A percentile compares a stretch with the other conserved stretches of the same genome.
Evolutionary conservation across 2,888 invertebrate species (phyloP).

Genomic region (Polydrusus pterygomalis): DNA sequence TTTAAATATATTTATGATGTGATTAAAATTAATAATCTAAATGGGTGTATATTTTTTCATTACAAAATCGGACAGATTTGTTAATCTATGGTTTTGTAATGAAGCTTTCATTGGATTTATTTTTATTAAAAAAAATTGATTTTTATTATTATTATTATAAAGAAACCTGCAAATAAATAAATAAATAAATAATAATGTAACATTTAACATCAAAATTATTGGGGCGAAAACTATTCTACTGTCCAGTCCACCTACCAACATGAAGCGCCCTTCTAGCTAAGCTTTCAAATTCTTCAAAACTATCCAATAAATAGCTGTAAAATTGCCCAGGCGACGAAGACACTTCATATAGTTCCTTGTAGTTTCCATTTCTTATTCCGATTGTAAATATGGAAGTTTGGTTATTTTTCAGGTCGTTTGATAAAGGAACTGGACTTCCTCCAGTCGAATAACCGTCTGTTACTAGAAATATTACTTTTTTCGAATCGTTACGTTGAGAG

Average conservation of each 20-base stretch:
- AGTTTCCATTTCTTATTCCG: conserved; percentile 80
- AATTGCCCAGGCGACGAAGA: conserved; percentile 78
- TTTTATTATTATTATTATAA: no score
- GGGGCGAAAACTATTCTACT: no score
- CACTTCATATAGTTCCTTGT: conserved; percentile 77
- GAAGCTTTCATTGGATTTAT: no score
- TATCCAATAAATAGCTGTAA: conserved; percentile 79
- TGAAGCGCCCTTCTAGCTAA: conserved; percentile 80
- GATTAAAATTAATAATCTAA: no score
- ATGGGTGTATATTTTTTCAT: no score
- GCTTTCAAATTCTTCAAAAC: conserved; percentile 81
- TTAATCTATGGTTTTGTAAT: no score
- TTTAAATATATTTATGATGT: no score
- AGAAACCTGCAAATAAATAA: no score
- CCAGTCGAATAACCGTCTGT: conserved; percentile 84
- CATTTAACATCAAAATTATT: no score
- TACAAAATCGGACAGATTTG: no score
- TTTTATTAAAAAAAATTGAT: no score
- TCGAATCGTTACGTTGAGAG: conserved; percentile 69
- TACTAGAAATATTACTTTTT: conserved; percentile 79
- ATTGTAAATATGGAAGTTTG: conserved; percentile 75
- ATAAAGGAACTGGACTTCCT: conserved; percentile 78
- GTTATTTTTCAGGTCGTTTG: conserved; percentile 75
- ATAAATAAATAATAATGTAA: no score
- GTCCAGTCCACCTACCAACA: conserved; percentile 73